A percentile compares a stretch with the other conserved stretches of the same genome.
Conservation (phyloP, 2,113 vertebrate species). For the Serilophus lunatus region DNA sequence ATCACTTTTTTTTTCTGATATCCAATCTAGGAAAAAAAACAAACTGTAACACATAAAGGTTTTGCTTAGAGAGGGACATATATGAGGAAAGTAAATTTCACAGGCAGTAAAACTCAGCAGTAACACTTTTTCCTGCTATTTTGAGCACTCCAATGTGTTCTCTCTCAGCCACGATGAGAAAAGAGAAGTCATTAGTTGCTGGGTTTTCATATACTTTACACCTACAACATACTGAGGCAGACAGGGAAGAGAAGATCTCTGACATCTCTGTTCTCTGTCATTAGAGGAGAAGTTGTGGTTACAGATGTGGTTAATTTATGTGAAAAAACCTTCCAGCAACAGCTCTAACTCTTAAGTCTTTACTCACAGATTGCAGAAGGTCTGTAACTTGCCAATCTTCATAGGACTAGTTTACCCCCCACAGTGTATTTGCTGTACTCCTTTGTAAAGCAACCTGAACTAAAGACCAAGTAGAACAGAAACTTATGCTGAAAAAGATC, state of each 20-base stretch:
- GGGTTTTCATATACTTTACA: not conserved
- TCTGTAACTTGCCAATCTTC: not conserved
- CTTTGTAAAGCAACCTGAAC: not conserved
- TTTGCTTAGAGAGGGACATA: not conserved
- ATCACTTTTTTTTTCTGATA: not conserved
- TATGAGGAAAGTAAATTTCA: not conserved
- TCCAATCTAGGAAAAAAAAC: not conserved
- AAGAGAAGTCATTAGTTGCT: not conserved
- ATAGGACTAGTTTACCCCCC: not conserved
- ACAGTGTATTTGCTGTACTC: not conserved
- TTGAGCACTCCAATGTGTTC: not conserved
- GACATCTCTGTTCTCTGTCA: not conserved
- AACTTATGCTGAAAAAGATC: not conserved
- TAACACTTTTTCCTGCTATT: not conserved
- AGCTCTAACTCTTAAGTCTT: not conserved
- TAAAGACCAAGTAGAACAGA: not conserved
- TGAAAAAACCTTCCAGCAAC: not conserved
- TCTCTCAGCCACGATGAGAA: not conserved
- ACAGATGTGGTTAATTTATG: not conserved
- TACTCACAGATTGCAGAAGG: not conserved
- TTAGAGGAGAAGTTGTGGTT: not conserved
- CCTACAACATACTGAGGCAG: fast-evolving
- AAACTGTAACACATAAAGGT: not conserved
- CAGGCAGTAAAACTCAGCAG: not conserved
- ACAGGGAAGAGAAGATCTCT: not conserved